phyloP scores from a whole-genome alignment of 2,888 invertebrate species.

The Autographa pulchrina region DNA sequence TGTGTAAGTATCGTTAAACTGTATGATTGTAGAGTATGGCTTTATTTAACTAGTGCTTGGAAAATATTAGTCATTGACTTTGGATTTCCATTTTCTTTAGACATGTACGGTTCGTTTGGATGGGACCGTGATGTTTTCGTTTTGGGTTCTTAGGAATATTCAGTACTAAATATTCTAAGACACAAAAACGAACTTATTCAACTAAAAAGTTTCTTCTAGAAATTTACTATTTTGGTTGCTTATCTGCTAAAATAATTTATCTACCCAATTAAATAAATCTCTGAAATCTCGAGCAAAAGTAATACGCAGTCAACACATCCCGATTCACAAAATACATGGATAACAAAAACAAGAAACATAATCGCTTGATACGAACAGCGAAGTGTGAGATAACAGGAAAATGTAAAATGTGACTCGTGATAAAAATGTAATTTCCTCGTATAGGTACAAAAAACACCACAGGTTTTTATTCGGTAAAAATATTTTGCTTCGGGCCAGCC shows the following conservation, averaged over 20 bases:
- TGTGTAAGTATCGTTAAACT: slow-evolving; percentile 6
- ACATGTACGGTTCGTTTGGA: too few relatives aligned
- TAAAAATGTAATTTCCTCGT: slow-evolving; percentile 81
- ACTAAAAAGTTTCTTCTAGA: too few relatives aligned
- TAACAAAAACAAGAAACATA: slow-evolving; percentile 59
- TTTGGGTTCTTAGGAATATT: too few relatives aligned
- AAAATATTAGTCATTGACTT: background rate
- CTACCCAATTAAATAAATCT: background rate
- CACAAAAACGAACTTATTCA: too few relatives aligned
- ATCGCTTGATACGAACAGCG: slow-evolving; percentile 63
- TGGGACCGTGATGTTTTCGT: too few relatives aligned
- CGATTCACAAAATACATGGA: slow-evolving; percentile 40
- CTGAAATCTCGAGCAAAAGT: slow-evolving; percentile 18
- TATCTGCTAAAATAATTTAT: background rate
- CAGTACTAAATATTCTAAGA: too few relatives aligned
- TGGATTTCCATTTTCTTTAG: background rate
- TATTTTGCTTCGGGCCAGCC: slow-evolving; percentile 77
- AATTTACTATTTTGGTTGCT: too few relatives aligned
- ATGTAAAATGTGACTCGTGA: slow-evolving; percentile 76
- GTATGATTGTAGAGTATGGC: background rate
- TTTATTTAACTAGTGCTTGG: background rate
- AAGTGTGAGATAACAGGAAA: slow-evolving; percentile 67
- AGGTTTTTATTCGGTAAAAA: slow-evolving; percentile 77
- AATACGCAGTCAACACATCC: slow-evolving; percentile 30
- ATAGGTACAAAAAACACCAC: slow-evolving; percentile 72